These are phyloP conservation scores for Hexactinellida sp. DNA, from an alignment of 37 sponge, comb jelly and placozoan genomes.

Conservation along the genomic window DNA sequence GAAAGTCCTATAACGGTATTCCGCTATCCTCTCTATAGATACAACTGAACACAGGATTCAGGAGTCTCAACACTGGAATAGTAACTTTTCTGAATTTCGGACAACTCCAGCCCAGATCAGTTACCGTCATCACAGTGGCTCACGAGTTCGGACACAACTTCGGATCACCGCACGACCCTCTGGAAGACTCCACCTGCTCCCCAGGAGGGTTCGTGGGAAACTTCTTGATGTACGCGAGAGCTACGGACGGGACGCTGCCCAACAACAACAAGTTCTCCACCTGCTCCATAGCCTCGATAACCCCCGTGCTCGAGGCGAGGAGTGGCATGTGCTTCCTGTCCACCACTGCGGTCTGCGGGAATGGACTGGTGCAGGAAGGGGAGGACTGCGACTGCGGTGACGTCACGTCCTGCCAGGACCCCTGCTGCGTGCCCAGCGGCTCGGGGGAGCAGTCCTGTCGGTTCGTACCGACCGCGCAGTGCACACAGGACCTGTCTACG, in stretches of 20 bases:
- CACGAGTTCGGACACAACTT: slow-evolving; percentile 69
- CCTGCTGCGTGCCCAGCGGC: slow-evolving; percentile 10
- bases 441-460: background rate
- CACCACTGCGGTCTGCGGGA: slow-evolving; percentile 17
- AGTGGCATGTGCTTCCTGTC: slow-evolving; percentile 40
- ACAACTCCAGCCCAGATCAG: slow-evolving; percentile 22
- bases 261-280: slow-evolving; percentile 84
- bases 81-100: slow-evolving; percentile 50
- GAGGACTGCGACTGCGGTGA: slow-evolving; percentile 31
- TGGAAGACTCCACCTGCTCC: slow-evolving; percentile 18
- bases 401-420: slow-evolving; percentile 17
- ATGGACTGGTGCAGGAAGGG: slow-evolving; percentile 24
- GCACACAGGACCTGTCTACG: background rate
- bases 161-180: slow-evolving; percentile 51
- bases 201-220: slow-evolving; percentile 56
- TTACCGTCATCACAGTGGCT: slow-evolving; percentile 32
- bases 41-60: slow-evolving; percentile 17
- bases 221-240: slow-evolving; percentile 87
- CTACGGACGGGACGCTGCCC: slow-evolving; percentile 63
- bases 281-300: slow-evolving; percentile 52
- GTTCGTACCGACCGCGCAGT: background rate
- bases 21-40: background rate
- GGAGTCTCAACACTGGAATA: slow-evolving; percentile 42
- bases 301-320: slow-evolving; percentile 32
- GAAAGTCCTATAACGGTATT: too few relatives aligned